Evolutionary conservation across 2,888 invertebrate species (phyloP).

Genomic region (Plagodis pulveraria): DNA sequence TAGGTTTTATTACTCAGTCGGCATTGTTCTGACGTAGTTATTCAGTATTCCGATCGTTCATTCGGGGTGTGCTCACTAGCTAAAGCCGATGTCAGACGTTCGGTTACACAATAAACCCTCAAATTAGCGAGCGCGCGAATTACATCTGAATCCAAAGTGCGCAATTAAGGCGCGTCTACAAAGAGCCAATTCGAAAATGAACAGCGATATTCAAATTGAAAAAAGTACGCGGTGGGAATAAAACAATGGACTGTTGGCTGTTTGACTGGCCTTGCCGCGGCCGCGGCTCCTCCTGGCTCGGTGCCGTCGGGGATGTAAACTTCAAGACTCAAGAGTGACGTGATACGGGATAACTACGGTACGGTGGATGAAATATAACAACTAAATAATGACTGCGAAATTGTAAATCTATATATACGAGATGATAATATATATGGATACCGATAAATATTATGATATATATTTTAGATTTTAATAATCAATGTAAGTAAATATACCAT

Average conservation of each 20-base stretch:
- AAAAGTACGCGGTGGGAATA: slow-evolving; percentile 79
- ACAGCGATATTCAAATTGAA: slow-evolving; percentile 83
- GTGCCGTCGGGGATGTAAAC: neutral
- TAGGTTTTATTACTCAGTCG: slow-evolving; percentile 6
- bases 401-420: too few species aligned
- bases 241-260: slow-evolving; percentile 61
- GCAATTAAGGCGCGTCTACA: slow-evolving; percentile 79
- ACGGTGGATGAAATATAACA: too few species aligned
- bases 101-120: slow-evolving; percentile 75
- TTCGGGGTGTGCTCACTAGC: slow-evolving; percentile 49
- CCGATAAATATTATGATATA: too few species aligned
- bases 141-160: slow-evolving; percentile 81
- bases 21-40: slow-evolving; percentile 31
- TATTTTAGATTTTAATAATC: too few species aligned
- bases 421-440: too few species aligned
- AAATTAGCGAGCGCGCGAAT: slow-evolving; percentile 80
- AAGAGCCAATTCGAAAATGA: slow-evolving; percentile 80
- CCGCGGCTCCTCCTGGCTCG: neutral
- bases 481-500: too few species aligned
- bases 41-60: slow-evolving; percentile 57
- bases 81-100: slow-evolving; percentile 73
- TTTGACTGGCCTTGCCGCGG: slow-evolving; percentile 1
- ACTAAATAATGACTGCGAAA: too few species aligned
- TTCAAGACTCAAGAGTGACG: too few species aligned
- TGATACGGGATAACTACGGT: too few species aligned